Conservation (phyloP, 1,140 invertebrate genomes). For the Cardiocondyla obscurior region DNA sequence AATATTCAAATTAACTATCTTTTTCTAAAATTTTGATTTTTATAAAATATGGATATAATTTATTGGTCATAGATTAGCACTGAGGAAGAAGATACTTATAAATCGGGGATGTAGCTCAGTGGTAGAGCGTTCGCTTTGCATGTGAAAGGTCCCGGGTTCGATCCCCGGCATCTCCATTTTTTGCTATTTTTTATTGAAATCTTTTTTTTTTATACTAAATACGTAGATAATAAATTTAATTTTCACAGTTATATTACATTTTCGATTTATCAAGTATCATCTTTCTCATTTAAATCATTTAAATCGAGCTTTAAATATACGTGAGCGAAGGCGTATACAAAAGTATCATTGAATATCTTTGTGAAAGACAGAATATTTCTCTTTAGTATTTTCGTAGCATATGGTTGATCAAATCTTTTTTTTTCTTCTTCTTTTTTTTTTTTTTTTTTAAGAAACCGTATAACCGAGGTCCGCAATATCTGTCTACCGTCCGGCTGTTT, state of each 20-base stretch:
- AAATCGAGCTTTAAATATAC: background rate
- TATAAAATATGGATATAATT: background rate
- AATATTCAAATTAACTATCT: background rate
- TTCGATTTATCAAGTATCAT: background rate
- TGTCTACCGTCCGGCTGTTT: conserved; percentile 65
- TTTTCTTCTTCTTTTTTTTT: conserved; percentile 33
- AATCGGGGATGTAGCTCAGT: conserved; percentile 82
- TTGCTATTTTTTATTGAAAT: conserved; percentile 47
- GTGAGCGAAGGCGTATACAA: background rate
- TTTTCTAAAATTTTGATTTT: background rate
- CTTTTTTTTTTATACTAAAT: background rate
- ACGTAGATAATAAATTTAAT: background rate
- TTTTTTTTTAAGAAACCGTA: conserved; percentile 60
- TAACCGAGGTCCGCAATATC: conserved; percentile 50
- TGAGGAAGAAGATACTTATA: background rate
- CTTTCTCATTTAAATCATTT: background rate
- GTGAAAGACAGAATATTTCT: background rate
- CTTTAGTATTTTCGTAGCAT: conserved; percentile 12
- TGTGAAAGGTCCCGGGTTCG: conserved; percentile 90
- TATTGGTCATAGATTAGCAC: accelerated
- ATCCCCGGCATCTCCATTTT: conserved; percentile 88
- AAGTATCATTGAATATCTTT: background rate
- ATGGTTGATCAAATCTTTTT: conserved; percentile 31
- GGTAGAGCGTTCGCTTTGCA: conserved; percentile 89
- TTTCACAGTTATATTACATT: background rate